Conservation (phyloP, 2,113 vertebrate species). For the Sitta europaea region DNA sequence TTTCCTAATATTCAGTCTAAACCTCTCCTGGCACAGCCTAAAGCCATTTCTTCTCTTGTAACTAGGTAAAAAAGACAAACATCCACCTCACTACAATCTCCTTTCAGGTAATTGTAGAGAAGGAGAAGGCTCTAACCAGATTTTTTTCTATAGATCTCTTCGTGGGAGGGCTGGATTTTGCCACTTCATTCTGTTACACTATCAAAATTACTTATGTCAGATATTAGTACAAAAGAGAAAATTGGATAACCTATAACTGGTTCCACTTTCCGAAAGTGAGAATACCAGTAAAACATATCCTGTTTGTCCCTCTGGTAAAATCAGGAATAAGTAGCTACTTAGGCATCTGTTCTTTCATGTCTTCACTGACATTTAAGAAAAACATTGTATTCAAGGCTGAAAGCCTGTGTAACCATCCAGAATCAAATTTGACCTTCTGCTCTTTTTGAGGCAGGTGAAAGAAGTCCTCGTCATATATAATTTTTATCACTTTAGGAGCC, state of each 20-base stretch:
- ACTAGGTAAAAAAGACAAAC: background rate
- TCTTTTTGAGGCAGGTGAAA: background rate
- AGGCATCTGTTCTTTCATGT: background rate
- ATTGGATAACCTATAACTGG: background rate
- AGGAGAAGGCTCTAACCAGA: background rate
- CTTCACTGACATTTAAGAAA: background rate
- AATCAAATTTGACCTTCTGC: background rate
- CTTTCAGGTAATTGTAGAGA: background rate
- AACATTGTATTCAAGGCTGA: background rate
- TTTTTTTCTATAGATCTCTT: background rate
- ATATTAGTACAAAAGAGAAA: background rate
- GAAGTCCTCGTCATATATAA: background rate
- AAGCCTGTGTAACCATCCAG: background rate
- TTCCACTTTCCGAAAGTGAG: background rate
- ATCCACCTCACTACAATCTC: background rate
- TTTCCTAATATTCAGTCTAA: background rate
- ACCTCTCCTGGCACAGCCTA: background rate
- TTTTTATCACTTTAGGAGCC: background rate
- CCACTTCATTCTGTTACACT: background rate
- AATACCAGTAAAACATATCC: background rate
- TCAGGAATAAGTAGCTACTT: background rate
- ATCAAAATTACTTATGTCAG: background rate
- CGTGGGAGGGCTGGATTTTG: background rate
- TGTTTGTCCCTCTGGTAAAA: background rate
- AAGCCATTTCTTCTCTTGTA: background rate